Conservation (phyloP, 2,888 invertebrate species). For the Apotomis turbidana region DNA sequence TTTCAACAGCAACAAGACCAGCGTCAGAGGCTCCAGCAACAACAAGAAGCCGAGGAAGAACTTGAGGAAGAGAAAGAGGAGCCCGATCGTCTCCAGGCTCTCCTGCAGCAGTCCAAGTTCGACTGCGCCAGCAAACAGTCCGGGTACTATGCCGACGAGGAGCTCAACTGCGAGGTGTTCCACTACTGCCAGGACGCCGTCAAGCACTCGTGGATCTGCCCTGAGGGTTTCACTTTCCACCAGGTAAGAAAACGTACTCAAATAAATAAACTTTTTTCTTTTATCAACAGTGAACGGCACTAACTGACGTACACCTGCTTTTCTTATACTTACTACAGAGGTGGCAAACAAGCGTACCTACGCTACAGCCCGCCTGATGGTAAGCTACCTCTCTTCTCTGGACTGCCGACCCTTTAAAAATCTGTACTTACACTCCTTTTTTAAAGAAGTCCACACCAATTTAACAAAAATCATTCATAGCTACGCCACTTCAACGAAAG, state of each 20-base stretch:
- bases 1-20: constrained; percentile 60
- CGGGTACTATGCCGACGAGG: constrained; percentile 96
- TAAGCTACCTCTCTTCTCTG: too few species aligned
- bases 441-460: too few species aligned
- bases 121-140: constrained; percentile 91
- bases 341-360: too few species aligned
- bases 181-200: constrained; percentile 96
- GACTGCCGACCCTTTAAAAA: too few species aligned
- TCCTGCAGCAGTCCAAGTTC: constrained; percentile 93
- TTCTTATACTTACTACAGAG: too few species aligned
- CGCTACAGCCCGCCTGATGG: too few species aligned
- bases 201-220: constrained; percentile 96
- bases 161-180: constrained; percentile 95
- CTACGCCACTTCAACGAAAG: too few species aligned
- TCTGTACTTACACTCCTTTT: too few species aligned
- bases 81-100: constrained; percentile 91
- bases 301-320: too few species aligned
- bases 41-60: constrained; percentile 67
- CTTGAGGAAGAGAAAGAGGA: constrained; percentile 91
- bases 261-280: too few species aligned
- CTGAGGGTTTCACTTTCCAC: constrained; percentile 94
- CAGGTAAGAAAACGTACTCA: constrained; percentile 80
- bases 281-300: too few species aligned
- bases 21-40: constrained; percentile 63
- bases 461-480: too few species aligned